These are phyloP conservation scores for Heliconius charithonia DNA, from an alignment of 2,888 invertebrate species.

Conservation along the genomic window DNA sequence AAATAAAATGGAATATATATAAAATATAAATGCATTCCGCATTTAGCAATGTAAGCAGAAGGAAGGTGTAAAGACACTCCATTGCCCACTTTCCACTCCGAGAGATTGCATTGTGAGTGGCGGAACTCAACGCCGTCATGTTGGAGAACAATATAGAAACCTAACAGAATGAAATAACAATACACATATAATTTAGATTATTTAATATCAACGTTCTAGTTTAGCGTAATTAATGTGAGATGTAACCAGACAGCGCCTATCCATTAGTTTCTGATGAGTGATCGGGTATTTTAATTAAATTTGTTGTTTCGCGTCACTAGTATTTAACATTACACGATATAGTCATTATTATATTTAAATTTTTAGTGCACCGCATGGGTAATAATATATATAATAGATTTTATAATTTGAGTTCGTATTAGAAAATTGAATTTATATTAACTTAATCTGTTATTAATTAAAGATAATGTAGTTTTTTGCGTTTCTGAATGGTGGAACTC, in stretches of 20 bases:
- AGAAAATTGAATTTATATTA: not conserved
- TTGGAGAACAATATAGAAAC: not conserved
- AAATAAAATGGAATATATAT: too few species aligned
- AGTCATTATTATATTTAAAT: not conserved
- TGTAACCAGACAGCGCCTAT: slow-evolving; percentile 22
- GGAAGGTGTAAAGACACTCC: too few species aligned
- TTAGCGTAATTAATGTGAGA: slow-evolving; percentile 19
- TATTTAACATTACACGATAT: not conserved
- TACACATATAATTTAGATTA: not conserved
- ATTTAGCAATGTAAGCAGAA: too few species aligned
- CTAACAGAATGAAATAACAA: not conserved
- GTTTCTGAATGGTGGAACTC: too few species aligned
- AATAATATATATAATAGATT: not conserved
- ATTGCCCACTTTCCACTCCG: too few species aligned
- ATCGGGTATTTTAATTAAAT: slow-evolving; percentile 23
- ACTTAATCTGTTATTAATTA: not conserved
- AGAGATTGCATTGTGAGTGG: too few species aligned
- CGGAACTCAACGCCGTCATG: too few species aligned
- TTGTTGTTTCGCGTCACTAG: not conserved
- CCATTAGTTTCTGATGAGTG: slow-evolving; percentile 19
- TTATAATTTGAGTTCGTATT: not conserved
- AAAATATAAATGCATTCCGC: too few species aligned
- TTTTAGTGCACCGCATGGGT: not conserved
- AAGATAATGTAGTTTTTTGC: too few species aligned
- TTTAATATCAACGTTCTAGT: slow-evolving; percentile 16